phyloP scores from a whole-genome alignment of 2,113 vertebrate genomes.

The Cryptomyrus ogoouensis region DNA sequence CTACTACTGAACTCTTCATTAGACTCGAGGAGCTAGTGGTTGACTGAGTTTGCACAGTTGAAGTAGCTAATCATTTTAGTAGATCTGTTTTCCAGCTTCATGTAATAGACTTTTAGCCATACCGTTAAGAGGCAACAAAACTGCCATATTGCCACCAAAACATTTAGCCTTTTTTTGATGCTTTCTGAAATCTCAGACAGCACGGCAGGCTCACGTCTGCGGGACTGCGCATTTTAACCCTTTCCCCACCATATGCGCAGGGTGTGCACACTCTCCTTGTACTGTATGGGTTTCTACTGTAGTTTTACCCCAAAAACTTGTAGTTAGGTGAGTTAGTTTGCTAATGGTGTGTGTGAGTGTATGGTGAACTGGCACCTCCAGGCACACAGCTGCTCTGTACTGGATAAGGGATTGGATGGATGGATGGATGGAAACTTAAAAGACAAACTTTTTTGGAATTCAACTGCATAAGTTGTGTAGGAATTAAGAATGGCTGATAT shows the following conservation, averaged over 20 bases:
- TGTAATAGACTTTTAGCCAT: not conserved
- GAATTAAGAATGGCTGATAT: not conserved
- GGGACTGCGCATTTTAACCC: not conserved
- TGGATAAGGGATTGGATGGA: not conserved
- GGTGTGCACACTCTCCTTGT: not conserved
- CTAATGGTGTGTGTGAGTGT: not conserved
- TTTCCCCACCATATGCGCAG: not conserved
- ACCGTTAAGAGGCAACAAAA: not conserved
- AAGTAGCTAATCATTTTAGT: not conserved
- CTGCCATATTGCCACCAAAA: not conserved
- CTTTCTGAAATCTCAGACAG: not conserved
- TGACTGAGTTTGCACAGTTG: not conserved
- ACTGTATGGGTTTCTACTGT: not conserved
- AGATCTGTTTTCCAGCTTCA: not conserved
- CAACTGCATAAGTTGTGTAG: not conserved
- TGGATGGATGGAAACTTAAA: not conserved
- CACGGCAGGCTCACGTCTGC: not conserved
- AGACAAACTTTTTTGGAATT: not conserved
- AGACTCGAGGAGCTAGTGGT: not conserved
- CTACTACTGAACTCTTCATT: not conserved
- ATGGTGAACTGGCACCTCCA: not conserved
- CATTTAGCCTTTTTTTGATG: not conserved
- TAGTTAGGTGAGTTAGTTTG: not conserved
- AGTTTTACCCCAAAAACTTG: not conserved
- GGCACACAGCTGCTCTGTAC: not conserved